A percentile compares a stretch with the other conserved stretches of the same genome.
Conservation (phyloP, 2,797 vertebrate species). For the Eulemur mongoz region DNA sequence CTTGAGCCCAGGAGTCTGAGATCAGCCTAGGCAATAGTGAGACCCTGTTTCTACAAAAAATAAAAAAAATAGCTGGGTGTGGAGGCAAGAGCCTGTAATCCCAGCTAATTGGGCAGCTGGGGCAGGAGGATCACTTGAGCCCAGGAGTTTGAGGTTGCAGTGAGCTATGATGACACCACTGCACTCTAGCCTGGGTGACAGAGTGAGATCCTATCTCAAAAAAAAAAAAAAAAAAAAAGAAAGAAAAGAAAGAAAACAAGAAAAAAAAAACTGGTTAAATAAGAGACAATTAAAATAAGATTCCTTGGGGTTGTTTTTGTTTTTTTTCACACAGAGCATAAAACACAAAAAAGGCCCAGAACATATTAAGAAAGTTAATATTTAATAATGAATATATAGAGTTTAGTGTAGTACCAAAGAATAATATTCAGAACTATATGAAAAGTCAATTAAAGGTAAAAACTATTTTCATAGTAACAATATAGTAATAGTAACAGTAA, state of each 20-base stretch:
- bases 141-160: background rate
- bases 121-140: background rate
- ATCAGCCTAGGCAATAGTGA: background rate
- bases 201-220: background rate
- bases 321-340: background rate
- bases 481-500: background rate
- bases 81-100: background rate
- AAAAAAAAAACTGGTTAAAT: background rate
- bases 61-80: background rate
- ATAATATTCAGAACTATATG: background rate
- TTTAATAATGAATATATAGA: background rate
- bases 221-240: background rate
- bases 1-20: background rate
- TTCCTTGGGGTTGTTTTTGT: background rate
- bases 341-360: background rate
- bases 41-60: background rate
- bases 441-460: background rate
- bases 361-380: slow-evolving; percentile 12
- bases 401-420: background rate
- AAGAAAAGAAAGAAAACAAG: too few relatives aligned
- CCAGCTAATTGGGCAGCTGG: background rate
- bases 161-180: background rate
- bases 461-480: background rate
- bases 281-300: background rate
- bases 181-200: background rate